Conservation (phyloP, 2,888 invertebrate genomes). For the Sminthurinus aureus region DNA sequence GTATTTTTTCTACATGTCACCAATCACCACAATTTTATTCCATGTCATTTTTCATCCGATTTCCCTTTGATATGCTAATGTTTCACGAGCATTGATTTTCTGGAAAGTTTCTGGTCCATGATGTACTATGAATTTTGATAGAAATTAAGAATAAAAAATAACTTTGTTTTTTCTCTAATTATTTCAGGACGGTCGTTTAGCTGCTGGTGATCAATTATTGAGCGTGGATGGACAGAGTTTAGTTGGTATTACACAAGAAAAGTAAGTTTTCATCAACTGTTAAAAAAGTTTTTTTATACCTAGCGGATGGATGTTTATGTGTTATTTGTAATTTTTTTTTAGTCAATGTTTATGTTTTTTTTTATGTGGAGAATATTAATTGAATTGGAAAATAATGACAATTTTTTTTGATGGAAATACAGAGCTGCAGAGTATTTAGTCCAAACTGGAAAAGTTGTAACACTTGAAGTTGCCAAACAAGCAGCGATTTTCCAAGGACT, state of each 20-base stretch:
- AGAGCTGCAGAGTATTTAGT: constrained; percentile 96
- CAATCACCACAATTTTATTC: no score
- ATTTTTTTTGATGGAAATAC: constrained; percentile 44
- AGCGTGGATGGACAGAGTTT: constrained; percentile 97
- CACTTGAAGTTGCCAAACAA: constrained; percentile 95
- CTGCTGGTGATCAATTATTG: constrained; percentile 95
- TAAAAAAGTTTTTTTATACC: not conserved
- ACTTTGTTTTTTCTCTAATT: constrained; percentile 3
- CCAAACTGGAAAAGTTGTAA: constrained; percentile 91
- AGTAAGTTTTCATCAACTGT: constrained; percentile 64
- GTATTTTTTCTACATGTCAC: no score
- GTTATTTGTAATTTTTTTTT: not conserved
- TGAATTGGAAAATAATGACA: not conserved
- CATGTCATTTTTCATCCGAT: no score
- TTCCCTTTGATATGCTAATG: no score
- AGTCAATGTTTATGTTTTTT: constrained; percentile 5
- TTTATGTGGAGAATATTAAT: not conserved
- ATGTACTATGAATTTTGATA: no score
- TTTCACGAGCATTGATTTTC: no score
- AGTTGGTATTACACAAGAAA: constrained; percentile 77
- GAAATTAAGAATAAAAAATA: no score
- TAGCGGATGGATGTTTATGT: not conserved
- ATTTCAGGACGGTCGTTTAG: constrained; percentile 84
- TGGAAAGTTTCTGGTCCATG: no score
- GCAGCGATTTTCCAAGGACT: constrained; percentile 97